Percentiles rank a stretch among this genome's conserved stretches.
phyloP scores from a whole-genome alignment of 2,797 vertebrate genomes.

The Syndactyla subalaris region DNA sequence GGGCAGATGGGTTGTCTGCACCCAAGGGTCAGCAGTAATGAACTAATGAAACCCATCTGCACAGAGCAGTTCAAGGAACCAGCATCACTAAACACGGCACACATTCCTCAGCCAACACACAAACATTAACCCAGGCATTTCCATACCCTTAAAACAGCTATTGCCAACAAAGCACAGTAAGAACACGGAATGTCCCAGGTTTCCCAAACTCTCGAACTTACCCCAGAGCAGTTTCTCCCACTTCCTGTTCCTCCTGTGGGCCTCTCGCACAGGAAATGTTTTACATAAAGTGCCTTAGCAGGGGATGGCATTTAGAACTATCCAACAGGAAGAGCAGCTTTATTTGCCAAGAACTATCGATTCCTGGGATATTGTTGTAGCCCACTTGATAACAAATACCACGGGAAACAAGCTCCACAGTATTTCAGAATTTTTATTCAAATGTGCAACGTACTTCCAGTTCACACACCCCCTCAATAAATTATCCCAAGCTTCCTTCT shows the following conservation, averaged over 20 bases:
- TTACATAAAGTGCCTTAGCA: conserved; percentile 40
- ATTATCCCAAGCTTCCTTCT: neutral
- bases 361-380: neutral
- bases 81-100: neutral
- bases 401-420: neutral
- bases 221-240: conserved; percentile 42
- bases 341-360: neutral
- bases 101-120: neutral
- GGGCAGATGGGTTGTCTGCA: neutral
- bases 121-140: neutral
- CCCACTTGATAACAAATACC: neutral
- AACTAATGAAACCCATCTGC: conserved; percentile 57
- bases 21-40: neutral
- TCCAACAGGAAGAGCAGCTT: neutral
- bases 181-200: neutral
- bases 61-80: neutral
- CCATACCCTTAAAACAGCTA: neutral
- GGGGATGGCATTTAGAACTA: neutral
- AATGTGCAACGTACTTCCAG: fast-evolving
- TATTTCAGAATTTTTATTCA: neutral
- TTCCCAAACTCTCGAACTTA: neutral
- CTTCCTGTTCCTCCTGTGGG: conserved; percentile 72
- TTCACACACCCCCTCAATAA: neutral
- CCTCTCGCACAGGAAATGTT: conserved; percentile 63
- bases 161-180: neutral